Base-by-base conservation (phyloP, 2,888 invertebrate species). In the Morpho achilles region DNA sequence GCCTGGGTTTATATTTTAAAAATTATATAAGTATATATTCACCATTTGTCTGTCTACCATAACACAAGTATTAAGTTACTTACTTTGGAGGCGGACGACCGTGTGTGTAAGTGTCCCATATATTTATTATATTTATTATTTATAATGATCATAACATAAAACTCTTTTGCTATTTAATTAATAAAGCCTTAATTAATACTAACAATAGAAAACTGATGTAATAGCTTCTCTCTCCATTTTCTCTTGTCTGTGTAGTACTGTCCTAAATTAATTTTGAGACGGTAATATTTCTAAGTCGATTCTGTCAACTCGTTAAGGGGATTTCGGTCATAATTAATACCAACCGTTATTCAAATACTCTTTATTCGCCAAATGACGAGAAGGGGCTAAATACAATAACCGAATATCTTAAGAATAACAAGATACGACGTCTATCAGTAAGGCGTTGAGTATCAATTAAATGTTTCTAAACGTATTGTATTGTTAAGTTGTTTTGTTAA, bases 321-420 rank as follows among this genome's bases (percentile, higher is more conserved):
- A 80, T 79, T 82, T 81, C 71, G 76, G 76, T 72, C 69, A 73
- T 81, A 82, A 85, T 84, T 84, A 84, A 85, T 85, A 79, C 64
- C 73, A 79, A 79, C 82, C 81, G 80, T 84, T 84, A 80, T 83
- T 84, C 84, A 84, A 84, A 83, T 75, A 78, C 75, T 74, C 76
- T 69, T 73, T 74, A 73, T 78, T 73, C 74, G 76, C 68, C 67
- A 71, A 73, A 73, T 73, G 76, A 77, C 73, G 74, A 71, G 68
- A 68, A 71, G 70, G 67, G 71, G 62, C 66, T 63, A 65, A 32
- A 71, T 73, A 71, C 75, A 72, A 79, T 75, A 72, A 73, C 75
- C 71, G 75, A 77, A 77, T 78, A 58, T 79, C 76, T 60, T 56
- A 62, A 56, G 62, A 69, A 74, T 71, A 71, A 71, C 72, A 62